These are phyloP conservation scores for Tragelaphus scriptus DNA, from an alignment of 2,113 vertebrate species.

Conservation along the genomic window DNA sequence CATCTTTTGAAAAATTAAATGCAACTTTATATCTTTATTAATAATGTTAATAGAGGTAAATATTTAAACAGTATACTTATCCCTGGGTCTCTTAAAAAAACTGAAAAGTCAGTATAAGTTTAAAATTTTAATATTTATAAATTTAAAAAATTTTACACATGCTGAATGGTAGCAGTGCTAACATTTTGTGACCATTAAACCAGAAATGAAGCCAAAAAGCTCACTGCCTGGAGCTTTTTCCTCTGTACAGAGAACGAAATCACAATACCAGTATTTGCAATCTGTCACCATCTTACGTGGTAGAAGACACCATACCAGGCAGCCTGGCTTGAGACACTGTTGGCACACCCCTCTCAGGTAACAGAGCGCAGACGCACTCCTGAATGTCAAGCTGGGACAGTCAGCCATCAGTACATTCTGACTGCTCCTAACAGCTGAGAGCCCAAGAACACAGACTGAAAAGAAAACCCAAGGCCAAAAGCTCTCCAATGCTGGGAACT, in stretches of 20 bases:
- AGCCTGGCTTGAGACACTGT: constrained; percentile 26
- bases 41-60: constrained; percentile 68
- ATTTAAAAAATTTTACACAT: constrained; percentile 78
- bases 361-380: background rate
- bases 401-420: background rate
- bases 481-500: background rate
- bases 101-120: constrained; percentile 68
- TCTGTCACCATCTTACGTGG: constrained; percentile 21
- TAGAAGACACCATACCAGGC: constrained; percentile 20
- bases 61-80: constrained; percentile 67
- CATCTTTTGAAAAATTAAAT: constrained; percentile 71
- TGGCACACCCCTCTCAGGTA: constrained; percentile 26
- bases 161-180: constrained; percentile 72
- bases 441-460: background rate
- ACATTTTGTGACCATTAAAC: constrained; percentile 78
- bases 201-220: constrained; percentile 35
- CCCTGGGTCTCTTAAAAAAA: constrained; percentile 69
- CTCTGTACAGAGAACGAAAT: constrained; percentile 66
- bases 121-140: constrained; percentile 78
- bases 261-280: constrained; percentile 43
- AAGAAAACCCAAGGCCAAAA: background rate
- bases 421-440: constrained; percentile 14
- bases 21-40: constrained; percentile 68
- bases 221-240: constrained; percentile 66
- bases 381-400: background rate